Conservation (phyloP, 2,113 vertebrate species). For the Archilochus colubris region DNA sequence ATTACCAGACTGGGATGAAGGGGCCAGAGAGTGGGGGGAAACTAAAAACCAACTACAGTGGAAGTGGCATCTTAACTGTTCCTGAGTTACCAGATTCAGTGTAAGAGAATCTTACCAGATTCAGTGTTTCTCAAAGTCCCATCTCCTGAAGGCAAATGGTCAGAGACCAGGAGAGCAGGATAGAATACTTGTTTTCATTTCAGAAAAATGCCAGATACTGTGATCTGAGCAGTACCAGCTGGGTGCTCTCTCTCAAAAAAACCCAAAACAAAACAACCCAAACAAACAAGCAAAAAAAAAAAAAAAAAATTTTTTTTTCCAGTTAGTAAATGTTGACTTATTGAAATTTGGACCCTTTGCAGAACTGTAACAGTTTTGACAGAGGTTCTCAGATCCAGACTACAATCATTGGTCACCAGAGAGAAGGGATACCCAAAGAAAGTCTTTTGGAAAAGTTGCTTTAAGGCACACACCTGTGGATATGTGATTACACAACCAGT, state of each 20-base stretch:
- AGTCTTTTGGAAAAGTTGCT: not conserved
- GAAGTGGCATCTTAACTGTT: not conserved
- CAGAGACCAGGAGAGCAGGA: not conserved
- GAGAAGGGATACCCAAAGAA: not conserved
- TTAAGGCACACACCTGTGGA: fast-evolving
- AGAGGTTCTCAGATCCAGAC: not conserved
- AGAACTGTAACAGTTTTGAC: not conserved
- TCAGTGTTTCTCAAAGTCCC: not conserved
- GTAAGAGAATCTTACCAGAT: not conserved
- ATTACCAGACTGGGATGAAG: not conserved
- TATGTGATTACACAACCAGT: not conserved
- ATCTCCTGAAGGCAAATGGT: not conserved
- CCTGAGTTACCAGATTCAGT: not conserved
- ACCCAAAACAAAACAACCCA: not conserved
- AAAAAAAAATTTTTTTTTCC: not conserved
- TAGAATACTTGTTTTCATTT: not conserved
- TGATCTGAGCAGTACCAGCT: not conserved
- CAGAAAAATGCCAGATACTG: not conserved
- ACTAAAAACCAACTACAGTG: not conserved
- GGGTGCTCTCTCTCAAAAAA: not conserved
- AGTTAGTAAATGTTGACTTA: not conserved
- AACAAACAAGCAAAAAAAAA: too few relatives aligned
- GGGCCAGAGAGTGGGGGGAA: not conserved
- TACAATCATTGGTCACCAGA: not conserved
- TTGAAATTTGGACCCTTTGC: not conserved